These are phyloP conservation scores for Bactericera cockerelli DNA, from an alignment of 1,140 invertebrate species.

Conservation along the genomic window DNA sequence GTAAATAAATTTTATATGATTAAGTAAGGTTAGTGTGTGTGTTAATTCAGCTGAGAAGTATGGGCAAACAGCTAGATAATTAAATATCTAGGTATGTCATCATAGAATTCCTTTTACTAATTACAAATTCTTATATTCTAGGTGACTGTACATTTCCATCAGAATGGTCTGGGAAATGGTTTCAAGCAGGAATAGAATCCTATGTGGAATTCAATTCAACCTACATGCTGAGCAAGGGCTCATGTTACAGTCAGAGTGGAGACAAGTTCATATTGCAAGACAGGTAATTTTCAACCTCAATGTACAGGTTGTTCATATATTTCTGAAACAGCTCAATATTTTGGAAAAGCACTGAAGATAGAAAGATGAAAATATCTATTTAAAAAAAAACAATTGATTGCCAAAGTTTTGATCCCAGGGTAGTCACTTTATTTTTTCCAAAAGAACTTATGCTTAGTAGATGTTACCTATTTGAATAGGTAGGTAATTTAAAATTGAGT, in stretches of 20 bases:
- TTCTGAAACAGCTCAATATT: neutral
- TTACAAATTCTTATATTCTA: neutral
- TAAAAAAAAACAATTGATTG: neutral
- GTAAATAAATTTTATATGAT: too few species aligned
- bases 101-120: too few species aligned
- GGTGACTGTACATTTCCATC: conserved; percentile 34
- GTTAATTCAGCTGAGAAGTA: too few species aligned
- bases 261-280: conserved; percentile 62
- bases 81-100: too few species aligned
- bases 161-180: conserved; percentile 57
- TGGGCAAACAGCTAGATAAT: too few species aligned
- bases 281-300: conserved; percentile 36
- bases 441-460: neutral
- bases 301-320: neutral
- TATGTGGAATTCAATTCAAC: conserved; percentile 49
- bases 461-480: too few species aligned
- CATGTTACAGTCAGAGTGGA: conserved; percentile 46
- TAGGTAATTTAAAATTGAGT: too few species aligned
- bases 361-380: neutral
- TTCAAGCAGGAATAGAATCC: conserved; percentile 50
- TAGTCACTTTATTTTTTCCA: neutral
- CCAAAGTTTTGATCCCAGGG: neutral
- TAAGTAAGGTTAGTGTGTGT: too few species aligned
- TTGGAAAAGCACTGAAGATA: neutral
- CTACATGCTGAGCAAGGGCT: conserved; percentile 52